Conservation (phyloP, 2,797 vertebrate species). For the Muraenolepis orangiensis region DNA sequence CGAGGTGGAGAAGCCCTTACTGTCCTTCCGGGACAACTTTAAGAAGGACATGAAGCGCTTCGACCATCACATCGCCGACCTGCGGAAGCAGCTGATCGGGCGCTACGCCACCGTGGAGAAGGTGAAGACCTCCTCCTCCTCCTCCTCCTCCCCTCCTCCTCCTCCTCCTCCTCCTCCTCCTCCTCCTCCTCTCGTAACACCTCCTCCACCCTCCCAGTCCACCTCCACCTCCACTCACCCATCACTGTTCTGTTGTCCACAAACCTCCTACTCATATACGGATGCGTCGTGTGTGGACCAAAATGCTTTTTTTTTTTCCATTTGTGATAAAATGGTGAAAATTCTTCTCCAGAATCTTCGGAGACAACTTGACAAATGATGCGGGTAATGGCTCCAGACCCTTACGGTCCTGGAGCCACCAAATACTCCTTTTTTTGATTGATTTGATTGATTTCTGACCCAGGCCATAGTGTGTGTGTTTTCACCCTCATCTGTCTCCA, state of each 20-base stretch:
- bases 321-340: background rate
- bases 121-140: slow-evolving; percentile 60
- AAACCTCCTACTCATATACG: no score
- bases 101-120: slow-evolving; percentile 88
- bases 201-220: no score
- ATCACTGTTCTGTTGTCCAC: no score
- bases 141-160: no score
- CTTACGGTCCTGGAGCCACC: background rate
- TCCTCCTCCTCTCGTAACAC: no score
- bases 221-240: no score
- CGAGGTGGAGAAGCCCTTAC: slow-evolving; percentile 93
- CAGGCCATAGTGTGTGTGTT: no score
- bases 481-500: no score
- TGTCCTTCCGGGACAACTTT: slow-evolving; percentile 94
- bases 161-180: no score
- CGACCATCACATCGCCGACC: slow-evolving; percentile 91
- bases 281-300: no score
- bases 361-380: no score
- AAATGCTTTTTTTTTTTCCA: background rate
- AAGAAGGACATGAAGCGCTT: slow-evolving; percentile 99
- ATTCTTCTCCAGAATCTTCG: background rate
- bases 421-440: background rate
- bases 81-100: slow-evolving; percentile 90
- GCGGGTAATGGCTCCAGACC: no score
- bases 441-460: background rate